These are phyloP conservation scores for Thunnus albacares DNA, from an alignment of 2,797 vertebrate genomes.

Conservation along the genomic window DNA sequence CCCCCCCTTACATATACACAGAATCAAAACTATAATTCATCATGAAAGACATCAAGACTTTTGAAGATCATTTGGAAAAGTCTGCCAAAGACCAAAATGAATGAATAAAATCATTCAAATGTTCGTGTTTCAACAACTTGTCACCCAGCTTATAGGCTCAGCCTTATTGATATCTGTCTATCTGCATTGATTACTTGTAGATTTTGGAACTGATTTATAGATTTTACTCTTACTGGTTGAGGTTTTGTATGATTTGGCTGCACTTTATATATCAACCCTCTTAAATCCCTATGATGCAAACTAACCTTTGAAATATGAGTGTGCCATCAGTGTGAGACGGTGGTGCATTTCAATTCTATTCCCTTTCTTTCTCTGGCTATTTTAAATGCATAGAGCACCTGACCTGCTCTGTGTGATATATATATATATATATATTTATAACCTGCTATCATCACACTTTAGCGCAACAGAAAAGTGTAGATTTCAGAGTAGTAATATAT, in stretches of 20 bases:
- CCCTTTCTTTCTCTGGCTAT: background rate
- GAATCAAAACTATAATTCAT: background rate
- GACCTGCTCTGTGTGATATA: too few relatives aligned
- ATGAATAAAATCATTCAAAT: too few relatives aligned
- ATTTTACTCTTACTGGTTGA: background rate
- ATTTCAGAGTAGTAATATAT: constrained; percentile 1
- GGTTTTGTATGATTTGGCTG: background rate
- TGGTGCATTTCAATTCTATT: background rate
- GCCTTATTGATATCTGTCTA: too few relatives aligned
- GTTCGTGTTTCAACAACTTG: too few relatives aligned
- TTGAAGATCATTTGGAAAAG: background rate
- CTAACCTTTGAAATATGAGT: background rate
- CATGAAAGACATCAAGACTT: background rate
- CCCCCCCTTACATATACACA: too few relatives aligned
- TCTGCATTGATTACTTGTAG: too few relatives aligned
- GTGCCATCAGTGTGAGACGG: too few relatives aligned
- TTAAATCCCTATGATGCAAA: background rate
- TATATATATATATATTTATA: background rate
- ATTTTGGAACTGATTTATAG: background rate
- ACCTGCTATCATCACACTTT: background rate
- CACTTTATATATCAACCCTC: background rate
- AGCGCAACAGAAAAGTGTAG: background rate
- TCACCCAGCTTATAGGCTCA: too few relatives aligned
- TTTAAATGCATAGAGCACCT: background rate
- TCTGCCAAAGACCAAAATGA: too few relatives aligned